A percentile compares a stretch with the other conserved stretches of the same genome.
These are phyloP conservation scores for Muricea muricata DNA, from an alignment of 92 coral and sea anemone species.

Conservation along the genomic window DNA sequence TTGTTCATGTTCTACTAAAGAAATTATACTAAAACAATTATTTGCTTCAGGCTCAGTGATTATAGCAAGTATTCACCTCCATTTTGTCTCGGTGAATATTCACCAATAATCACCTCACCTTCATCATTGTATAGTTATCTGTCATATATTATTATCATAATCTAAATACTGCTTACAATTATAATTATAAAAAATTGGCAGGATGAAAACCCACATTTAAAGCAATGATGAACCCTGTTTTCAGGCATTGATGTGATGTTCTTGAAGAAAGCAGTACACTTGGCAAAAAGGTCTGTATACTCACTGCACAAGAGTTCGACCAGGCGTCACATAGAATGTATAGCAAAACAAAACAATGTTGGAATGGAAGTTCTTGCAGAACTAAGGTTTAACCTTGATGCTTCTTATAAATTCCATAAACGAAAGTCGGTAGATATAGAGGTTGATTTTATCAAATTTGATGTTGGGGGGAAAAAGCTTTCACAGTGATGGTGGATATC, in stretches of 20 bases:
- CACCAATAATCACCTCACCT: too few species aligned
- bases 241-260: constrained; percentile 90
- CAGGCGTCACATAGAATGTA: constrained; percentile 80
- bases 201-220: not conserved
- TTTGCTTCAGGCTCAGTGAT: too few species aligned
- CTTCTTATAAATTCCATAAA: constrained; percentile 87
- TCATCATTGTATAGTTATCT: too few species aligned
- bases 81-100: too few species aligned
- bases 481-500: not conserved
- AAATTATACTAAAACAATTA: too few species aligned
- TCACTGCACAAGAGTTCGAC: constrained; percentile 97
- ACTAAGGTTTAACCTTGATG: constrained; percentile 83
- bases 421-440: constrained; percentile 89
- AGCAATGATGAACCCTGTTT: not conserved
- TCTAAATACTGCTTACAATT: not conserved
- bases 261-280: constrained; percentile 75
- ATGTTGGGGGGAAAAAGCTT: constrained; percentile 9
- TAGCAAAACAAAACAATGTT: constrained; percentile 78
- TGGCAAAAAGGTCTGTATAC: constrained; percentile 82
- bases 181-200: not conserved
- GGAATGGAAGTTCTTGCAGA: constrained; percentile 91
- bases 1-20: too few species aligned
- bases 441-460: constrained; percentile 89
- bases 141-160: too few species aligned
- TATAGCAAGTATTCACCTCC: too few species aligned